Conservation (phyloP, 2,888 invertebrate genomes). For the Ernsta delagoae region DNA sequence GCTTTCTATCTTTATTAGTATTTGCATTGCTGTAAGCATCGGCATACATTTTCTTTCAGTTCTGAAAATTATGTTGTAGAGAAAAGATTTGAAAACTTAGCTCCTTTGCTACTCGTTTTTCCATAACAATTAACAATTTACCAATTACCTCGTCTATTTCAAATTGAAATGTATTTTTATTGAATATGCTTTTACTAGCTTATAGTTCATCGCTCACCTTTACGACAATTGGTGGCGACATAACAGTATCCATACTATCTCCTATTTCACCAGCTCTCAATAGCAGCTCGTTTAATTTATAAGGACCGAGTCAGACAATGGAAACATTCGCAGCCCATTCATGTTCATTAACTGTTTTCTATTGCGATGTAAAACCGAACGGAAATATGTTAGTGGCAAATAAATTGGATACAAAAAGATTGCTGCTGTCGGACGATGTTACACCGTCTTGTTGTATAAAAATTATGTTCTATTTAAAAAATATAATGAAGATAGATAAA, state of each 20-base stretch:
- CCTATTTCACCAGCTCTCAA: conserved; percentile 11
- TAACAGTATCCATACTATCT: neutral
- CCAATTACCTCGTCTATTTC: too few species aligned
- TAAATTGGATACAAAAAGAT: conserved; percentile 35
- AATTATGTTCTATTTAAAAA: neutral
- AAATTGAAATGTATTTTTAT: neutral
- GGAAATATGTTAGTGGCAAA: conserved; percentile 33
- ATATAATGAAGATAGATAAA: too few species aligned
- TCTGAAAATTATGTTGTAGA: too few species aligned
- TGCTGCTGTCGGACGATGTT: conserved; percentile 4
- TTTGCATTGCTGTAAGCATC: too few species aligned
- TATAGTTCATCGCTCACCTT: neutral
- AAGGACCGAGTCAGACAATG: conserved; percentile 26
- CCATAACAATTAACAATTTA: too few species aligned
- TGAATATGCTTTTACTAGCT: neutral
- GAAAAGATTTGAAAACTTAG: too few species aligned
- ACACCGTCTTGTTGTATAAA: conserved; percentile 12
- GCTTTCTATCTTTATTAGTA: too few species aligned
- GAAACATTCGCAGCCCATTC: conserved; percentile 32
- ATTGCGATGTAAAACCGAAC: conserved; percentile 29
- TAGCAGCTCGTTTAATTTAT: conserved; percentile 31
- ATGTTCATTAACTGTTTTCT: conserved; percentile 35
- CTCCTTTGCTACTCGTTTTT: too few species aligned
- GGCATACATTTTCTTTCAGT: too few species aligned
- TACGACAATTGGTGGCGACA: neutral